A percentile compares a stretch with the other conserved stretches of the same genome.
These are phyloP conservation scores for Trichogramma dendrolimi DNA, from an alignment of 2,888 invertebrate genomes.

Conservation along the genomic window DNA sequence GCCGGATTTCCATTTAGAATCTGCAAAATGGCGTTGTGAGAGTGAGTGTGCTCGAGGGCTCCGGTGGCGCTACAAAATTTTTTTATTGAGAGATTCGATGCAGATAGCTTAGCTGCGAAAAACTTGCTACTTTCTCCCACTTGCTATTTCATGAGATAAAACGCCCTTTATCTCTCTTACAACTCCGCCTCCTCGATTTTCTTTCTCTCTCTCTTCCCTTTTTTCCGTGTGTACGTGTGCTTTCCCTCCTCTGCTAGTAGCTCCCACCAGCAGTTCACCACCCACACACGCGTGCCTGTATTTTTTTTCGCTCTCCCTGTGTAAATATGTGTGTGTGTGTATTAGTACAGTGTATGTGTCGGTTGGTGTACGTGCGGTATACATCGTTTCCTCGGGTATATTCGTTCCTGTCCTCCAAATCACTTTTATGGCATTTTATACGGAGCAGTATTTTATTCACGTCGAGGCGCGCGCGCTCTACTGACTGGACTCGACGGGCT, in stretches of 20 bases:
- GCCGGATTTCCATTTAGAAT: constrained; percentile 52
- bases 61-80: constrained; percentile 50
- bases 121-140: constrained; percentile 6
- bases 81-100: constrained; percentile 52
- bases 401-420: constrained; percentile 31
- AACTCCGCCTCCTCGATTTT: constrained; percentile 28
- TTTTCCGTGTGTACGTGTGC: not conserved
- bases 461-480: constrained; percentile 9
- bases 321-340: not conserved
- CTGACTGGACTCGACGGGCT: constrained; percentile 2
- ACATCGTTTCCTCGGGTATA: constrained; percentile 25
- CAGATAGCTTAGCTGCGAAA: constrained; percentile 26
- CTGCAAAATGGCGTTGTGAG: constrained; percentile 51
- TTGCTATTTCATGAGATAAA: constrained; percentile 45
- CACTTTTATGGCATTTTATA: constrained; percentile 29
- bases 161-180: constrained; percentile 42
- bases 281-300: not conserved
- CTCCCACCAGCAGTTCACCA: not conserved
- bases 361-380: constrained; percentile 12
- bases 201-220: constrained; percentile 15
- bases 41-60: constrained; percentile 43
- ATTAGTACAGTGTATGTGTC: too few relatives aligned
- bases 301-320: not conserved
- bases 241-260: constrained; percentile 7
- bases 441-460: constrained; percentile 26